Conservation (phyloP, 1,140 invertebrate genomes). For the Camponotus pennsylvanicus region DNA sequence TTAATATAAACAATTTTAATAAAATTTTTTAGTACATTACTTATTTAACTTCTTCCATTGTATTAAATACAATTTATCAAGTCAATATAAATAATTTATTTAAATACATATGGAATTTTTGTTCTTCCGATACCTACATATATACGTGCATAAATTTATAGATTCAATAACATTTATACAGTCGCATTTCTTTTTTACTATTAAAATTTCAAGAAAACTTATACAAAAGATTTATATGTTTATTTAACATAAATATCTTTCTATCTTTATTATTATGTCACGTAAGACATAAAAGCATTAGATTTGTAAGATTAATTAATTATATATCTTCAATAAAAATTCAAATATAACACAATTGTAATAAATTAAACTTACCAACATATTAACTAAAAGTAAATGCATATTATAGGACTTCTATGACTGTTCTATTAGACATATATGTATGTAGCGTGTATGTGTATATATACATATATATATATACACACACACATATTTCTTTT, state of each 20-base stretch:
- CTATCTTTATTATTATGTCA: not conserved
- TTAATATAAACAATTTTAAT: slow-evolving; percentile 42
- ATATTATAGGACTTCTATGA: slow-evolving; percentile 32
- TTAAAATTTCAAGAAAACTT: not conserved
- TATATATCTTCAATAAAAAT: not conserved
- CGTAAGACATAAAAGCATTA: not conserved
- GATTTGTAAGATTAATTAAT: slow-evolving; percentile 13
- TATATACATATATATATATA: no score
- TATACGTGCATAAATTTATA: slow-evolving; percentile 9
- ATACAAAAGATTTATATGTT: slow-evolving; percentile 2
- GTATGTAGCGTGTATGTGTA: not conserved
- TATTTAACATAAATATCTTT: slow-evolving; percentile 1
- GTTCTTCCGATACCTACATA: slow-evolving; percentile 8
- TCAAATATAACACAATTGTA: not conserved
- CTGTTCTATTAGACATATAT: not conserved
- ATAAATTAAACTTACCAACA: slow-evolving; percentile 20
- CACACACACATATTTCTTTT: slow-evolving; percentile 6
- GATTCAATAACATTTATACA: slow-evolving; percentile 12
- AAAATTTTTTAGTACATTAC: slow-evolving; percentile 50
- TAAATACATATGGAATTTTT: slow-evolving; percentile 9
- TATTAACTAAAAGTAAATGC: not conserved
- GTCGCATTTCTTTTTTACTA: slow-evolving; percentile 1
- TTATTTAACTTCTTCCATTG: slow-evolving; percentile 10
- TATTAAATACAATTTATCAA: slow-evolving; percentile 22
- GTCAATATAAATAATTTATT: slow-evolving; percentile 30